These are phyloP conservation scores for Gymnothorax javanicus DNA, from an alignment of 2,797 vertebrate species.

Conservation along the genomic window DNA sequence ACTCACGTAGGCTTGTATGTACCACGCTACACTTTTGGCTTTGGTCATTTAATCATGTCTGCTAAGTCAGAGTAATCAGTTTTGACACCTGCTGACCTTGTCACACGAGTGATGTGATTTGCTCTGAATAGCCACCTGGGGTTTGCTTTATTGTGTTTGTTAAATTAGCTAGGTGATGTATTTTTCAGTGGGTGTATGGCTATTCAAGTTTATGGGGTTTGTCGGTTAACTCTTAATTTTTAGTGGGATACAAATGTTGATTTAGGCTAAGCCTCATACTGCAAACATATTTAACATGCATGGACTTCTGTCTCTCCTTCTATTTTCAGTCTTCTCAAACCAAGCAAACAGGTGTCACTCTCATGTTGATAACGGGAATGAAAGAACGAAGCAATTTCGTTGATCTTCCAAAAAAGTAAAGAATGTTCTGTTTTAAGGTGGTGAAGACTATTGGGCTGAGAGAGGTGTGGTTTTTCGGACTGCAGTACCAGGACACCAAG, in stretches of 20 bases:
- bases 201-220: background rate
- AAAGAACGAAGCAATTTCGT: background rate
- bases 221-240: background rate
- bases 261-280: background rate
- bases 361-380: background rate
- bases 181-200: background rate
- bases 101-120: background rate
- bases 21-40: background rate
- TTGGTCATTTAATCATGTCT: background rate
- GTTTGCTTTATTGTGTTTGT: background rate
- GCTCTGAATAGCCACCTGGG: background rate
- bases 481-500: conserved; percentile 90
- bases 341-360: background rate
- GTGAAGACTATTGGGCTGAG: conserved; percentile 94
- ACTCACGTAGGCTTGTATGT: background rate
- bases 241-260: background rate
- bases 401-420: background rate
- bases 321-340: background rate
- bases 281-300: no score
- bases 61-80: background rate
- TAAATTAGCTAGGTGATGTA: background rate
- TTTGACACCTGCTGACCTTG: background rate
- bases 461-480: conserved; percentile 97
- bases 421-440: conserved; percentile 74
- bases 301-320: no score